Base-by-base conservation (phyloP, 2,797 vertebrate species). In the Pipistrellus nathusii region DNA sequence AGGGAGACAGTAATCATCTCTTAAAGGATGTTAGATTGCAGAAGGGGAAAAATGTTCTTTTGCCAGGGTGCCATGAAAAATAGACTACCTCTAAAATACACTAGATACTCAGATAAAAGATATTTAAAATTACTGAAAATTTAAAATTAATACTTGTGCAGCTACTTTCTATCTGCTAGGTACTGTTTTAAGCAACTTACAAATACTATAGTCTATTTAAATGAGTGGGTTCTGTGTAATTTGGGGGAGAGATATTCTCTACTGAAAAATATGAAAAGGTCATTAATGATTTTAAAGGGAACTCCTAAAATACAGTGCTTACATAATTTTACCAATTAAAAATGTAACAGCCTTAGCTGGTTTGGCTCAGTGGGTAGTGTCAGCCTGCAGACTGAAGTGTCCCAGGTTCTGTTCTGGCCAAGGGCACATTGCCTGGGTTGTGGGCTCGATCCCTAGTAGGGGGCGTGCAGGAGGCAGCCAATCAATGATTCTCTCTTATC, bases 41-140 rank as follows among this genome's bases (percentile, higher is more conserved):
- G 38, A 46, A 62, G n/a, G 25, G 27, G 14, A 46, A 44, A 27
- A 77, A 48, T 35, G 5, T 81, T 66, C 27, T 88, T 85, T 88
- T 83, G 72, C 75, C 25, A n/a, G 53, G 17, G 71, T 86, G 46
- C 41, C 48, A 35, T 92, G 87, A 88, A 91, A 91, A 95, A 87
- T 30, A 92, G 73, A 59, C 83, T 35, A 51, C 27, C 53, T 91
- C 6, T 71, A 51, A 92, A 94, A 66, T n/a, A 83, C 62, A 69
- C 5, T 85, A 46, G 25, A 77, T 93, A 71, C 27, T 94, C 88
- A 87, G 46, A 44, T 78, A 93, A 82, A 83, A 23, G 15, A 15
- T 85, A 84, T 82, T 88, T 83, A 82, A 81, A 64, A 78, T 86
- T 66, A 35, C 3, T 82, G 62, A 89, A 13, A 77, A 77, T 77